Base-by-base conservation (phyloP, 2,113 vertebrate species). In the Xenotilapia flavipinnis region DNA sequence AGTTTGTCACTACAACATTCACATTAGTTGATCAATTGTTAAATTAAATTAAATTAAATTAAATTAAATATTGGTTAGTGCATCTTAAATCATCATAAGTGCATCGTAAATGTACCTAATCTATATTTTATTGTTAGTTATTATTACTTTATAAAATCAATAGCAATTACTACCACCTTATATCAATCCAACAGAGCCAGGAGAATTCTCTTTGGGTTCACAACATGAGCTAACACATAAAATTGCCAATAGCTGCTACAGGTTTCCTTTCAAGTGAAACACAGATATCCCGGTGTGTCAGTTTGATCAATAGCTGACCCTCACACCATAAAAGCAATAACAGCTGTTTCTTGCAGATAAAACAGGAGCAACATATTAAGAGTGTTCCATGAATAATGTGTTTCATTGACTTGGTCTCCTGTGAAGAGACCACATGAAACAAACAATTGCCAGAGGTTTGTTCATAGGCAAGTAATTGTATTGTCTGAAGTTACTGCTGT, bases 251-350 rank as follows among this genome's bases (percentile, higher is more conserved):
- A 36, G 31, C 47, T 33, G 60, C 28, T 23, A 31, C 33, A 82
- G 80, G 82, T 84, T 92, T 62, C 5, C 26, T 65, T 60, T 55
- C 70, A 85, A 83, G 68, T 75, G 26, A 62, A 68, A 58, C 23
- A 80, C 53, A 79, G 38, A 38, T 55, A 47, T 38, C 45, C 23
- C 49, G 68, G 33, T 87, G 58, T 95, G 94, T 95, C 95, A 94
- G 90, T 91, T 73, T 54, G 65, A 95, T 95, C 92, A 93, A 86
- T 49, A 54, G 38, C 60, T 79, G 82, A 91, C 88, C 86, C 19
- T 95, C 90, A 89, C n/a, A 80, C n/a, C 55, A 87, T 68, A 36
- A 93, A 95, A 96, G 94, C 88, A 95, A 96, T 96, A 96, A 95
- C 82, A 84, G 51, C 87, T 87, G 62, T 92, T 92, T 87, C 93